A percentile compares a stretch with the other conserved stretches of the same genome.
Conservation (phyloP, 1,140 invertebrate species). For the Lepidurus couesii region DNA sequence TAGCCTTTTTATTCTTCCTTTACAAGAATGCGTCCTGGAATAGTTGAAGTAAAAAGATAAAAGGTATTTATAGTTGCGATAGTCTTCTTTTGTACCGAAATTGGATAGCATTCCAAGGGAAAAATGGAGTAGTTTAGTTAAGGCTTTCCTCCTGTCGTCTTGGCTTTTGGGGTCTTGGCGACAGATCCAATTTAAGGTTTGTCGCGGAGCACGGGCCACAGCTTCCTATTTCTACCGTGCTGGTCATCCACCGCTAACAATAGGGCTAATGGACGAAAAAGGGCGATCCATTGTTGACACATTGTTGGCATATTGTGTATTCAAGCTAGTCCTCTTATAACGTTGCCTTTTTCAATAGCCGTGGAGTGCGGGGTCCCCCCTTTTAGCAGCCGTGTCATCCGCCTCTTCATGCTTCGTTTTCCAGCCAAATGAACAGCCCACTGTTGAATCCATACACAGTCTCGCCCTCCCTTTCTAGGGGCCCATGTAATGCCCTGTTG, state of each 20-base stretch:
- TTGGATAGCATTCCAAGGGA: background rate
- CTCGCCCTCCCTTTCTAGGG: background rate
- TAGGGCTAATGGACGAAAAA: conserved; percentile 18
- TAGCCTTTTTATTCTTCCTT: background rate
- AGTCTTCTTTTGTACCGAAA: background rate
- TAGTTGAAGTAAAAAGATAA: background rate
- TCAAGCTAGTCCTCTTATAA: conserved; percentile 19
- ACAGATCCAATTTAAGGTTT: background rate
- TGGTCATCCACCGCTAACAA: conserved; percentile 8
- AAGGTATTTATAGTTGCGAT: background rate
- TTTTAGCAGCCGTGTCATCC: background rate
- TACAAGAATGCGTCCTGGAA: conserved; percentile 1
- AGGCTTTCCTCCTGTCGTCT: background rate
- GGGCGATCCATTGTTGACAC: conserved; percentile 17
- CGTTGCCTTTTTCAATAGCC: conserved; percentile 15
- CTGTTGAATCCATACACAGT: conserved; percentile 16
- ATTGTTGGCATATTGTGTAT: conserved; percentile 22
- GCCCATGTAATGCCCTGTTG: background rate
- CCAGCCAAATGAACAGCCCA: conserved; percentile 10
- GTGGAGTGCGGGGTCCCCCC: background rate
- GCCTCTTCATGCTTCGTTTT: conserved; percentile 21
- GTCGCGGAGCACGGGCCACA: conserved; percentile 6
- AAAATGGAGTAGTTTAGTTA: background rate
- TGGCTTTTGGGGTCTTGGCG: background rate
- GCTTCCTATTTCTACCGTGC: background rate